Conservation (phyloP, 53 echinoderm and acorn worm genomes). For the Mesocentrotus franciscanus region DNA sequence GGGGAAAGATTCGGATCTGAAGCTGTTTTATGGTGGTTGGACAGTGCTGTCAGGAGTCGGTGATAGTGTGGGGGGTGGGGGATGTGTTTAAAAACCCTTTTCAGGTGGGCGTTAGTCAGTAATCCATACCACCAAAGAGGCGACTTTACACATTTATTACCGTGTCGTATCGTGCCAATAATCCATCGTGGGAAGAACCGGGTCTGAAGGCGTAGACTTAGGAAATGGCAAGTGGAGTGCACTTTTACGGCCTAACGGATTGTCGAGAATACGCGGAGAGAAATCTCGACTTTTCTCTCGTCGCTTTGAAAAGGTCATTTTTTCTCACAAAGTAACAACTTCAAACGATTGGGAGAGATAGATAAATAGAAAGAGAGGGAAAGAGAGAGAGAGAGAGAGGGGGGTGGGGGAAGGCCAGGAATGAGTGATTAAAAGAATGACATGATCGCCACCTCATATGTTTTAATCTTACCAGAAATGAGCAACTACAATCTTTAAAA, state of each 20-base stretch:
- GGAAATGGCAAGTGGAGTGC: neutral
- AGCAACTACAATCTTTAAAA: neutral
- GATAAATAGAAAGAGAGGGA: neutral
- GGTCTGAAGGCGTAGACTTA: neutral
- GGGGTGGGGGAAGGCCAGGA: neutral
- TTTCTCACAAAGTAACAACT: neutral
- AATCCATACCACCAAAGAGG: no score
- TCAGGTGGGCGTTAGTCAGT: no score
- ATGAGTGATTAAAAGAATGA: no score
- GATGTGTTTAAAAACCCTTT: no score
- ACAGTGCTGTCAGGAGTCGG: no score
- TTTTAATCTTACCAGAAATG: no score
- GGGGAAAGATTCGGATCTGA: no score
- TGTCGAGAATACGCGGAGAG: slow-evolving; percentile 6
- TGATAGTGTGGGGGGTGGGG: no score
- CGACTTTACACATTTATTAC: neutral
- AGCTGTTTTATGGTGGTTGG: no score
- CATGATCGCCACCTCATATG: no score
- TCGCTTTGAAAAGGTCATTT: slow-evolving; percentile 40
- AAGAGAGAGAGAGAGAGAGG: neutral
- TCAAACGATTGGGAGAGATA: neutral
- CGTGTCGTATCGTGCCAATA: neutral
- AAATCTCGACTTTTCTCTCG: slow-evolving; percentile 41
- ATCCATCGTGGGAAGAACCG: neutral
- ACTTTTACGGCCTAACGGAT: neutral